These are phyloP conservation scores for Edolisoma coerulescens DNA, from an alignment of 2,113 vertebrate genomes.

Conservation along the genomic window DNA sequence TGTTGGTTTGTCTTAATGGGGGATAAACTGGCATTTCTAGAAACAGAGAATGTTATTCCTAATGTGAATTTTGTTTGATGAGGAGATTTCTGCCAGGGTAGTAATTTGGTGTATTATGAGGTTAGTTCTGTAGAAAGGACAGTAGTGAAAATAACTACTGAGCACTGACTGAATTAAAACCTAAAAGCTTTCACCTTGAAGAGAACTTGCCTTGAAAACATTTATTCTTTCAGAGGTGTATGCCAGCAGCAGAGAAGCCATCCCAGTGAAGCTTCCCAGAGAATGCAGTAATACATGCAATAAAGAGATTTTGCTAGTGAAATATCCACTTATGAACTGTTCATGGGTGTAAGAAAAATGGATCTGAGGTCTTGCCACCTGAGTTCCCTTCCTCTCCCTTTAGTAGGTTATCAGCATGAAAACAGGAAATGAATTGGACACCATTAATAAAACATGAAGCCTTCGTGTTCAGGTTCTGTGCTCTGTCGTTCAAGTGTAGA, in stretches of 20 bases:
- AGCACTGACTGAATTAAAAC: background rate
- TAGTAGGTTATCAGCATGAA: slow-evolving; percentile 79
- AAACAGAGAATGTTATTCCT: background rate
- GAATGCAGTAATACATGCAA: background rate
- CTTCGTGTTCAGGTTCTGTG: slow-evolving; percentile 44
- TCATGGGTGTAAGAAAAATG: slow-evolving; percentile 33
- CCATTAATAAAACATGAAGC: slow-evolving; percentile 81
- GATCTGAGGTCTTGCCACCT: slow-evolving; percentile 69
- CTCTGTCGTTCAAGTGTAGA: slow-evolving; percentile 45
- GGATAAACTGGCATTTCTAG: background rate
- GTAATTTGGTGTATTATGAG: background rate
- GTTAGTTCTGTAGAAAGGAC: background rate
- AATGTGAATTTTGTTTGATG: background rate
- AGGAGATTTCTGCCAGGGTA: background rate
- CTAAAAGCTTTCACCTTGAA: background rate
- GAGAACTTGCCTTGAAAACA: background rate
- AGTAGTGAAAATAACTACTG: background rate
- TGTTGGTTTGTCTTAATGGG: background rate
- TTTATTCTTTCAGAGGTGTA: background rate
- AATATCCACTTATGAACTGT: slow-evolving; percentile 40
- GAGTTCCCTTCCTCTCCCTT: slow-evolving; percentile 70
- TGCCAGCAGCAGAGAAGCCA: background rate
- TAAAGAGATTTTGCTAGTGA: background rate
- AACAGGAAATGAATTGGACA: slow-evolving; percentile 75
- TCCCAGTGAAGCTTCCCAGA: background rate